Evolutionary conservation across 1,140 invertebrate genomes (phyloP).

Genomic region (Paramacrobiotus metropolitanus): DNA sequence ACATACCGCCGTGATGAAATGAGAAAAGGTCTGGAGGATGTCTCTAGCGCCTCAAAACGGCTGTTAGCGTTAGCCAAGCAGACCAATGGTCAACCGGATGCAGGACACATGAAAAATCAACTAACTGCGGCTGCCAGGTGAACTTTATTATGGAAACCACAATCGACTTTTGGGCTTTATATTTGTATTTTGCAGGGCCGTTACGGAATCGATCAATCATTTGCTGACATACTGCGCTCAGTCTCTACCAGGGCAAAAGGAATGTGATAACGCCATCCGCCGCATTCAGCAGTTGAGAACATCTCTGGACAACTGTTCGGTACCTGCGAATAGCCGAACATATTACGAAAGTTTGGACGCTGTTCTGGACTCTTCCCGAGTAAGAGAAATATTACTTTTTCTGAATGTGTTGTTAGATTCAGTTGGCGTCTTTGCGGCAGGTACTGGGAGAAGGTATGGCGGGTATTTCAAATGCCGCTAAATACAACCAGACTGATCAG

Average conservation of each 20-base stretch:
- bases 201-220: constrained; percentile 77
- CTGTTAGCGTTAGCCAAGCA: constrained; percentile 63
- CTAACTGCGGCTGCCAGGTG: constrained; percentile 53
- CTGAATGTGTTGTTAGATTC: neutral
- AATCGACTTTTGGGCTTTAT: constrained; percentile 8
- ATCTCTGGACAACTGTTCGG: constrained; percentile 56
- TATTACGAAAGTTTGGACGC: constrained; percentile 85
- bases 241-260: constrained; percentile 66
- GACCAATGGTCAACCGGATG: constrained; percentile 58
- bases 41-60: constrained; percentile 64
- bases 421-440: no score
- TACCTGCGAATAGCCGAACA: constrained; percentile 60
- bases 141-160: constrained; percentile 7
- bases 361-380: constrained; percentile 77
- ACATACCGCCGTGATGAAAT: constrained; percentile 45
- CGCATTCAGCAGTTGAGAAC: constrained; percentile 57
- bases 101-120: constrained; percentile 71
- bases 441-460: constrained; percentile 59
- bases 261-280: constrained; percentile 84
- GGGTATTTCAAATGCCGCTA: constrained; percentile 73
- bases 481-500: constrained; percentile 56
- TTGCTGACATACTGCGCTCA: constrained; percentile 57
- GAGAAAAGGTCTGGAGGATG: constrained; percentile 56
- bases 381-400: no score
- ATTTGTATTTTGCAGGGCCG: constrained; percentile 26